These are phyloP conservation scores for Babyrousa celebensis DNA, from an alignment of 2,797 vertebrate genomes.

Conservation along the genomic window DNA sequence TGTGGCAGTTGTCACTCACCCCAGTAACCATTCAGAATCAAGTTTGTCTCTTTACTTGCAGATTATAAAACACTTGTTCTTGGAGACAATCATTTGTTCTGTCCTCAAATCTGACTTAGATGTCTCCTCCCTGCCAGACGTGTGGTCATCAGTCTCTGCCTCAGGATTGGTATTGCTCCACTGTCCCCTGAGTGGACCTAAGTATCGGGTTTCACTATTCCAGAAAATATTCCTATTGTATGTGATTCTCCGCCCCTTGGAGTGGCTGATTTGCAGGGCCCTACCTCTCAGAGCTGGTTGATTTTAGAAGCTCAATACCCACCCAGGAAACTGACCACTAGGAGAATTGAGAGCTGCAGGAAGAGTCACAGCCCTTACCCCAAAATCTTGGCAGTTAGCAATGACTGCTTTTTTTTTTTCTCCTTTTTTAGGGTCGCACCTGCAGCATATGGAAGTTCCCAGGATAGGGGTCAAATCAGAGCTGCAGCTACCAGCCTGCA, in stretches of 20 bases:
- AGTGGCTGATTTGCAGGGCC: not conserved
- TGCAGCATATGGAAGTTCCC: too few species aligned
- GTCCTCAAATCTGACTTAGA: rapidly evolving
- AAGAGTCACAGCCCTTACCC: not conserved
- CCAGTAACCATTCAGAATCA: not conserved
- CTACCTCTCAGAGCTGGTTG: not conserved
- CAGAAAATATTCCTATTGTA: not conserved
- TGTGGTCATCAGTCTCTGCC: not conserved
- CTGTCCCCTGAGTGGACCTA: not conserved
- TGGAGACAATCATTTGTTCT: not conserved
- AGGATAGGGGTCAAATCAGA: too few species aligned
- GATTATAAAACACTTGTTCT: not conserved
- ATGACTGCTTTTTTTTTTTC: not conserved
- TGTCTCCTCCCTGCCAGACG: not conserved
- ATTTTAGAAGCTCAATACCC: not conserved
- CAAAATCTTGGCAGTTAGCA: not conserved
- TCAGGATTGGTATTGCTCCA: too few species aligned
- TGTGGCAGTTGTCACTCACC: too few species aligned
- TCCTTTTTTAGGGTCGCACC: too few species aligned
- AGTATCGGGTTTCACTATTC: not conserved
- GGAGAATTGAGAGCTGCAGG: not conserved
- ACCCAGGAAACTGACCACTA: not conserved
- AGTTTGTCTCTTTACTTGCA: not conserved
- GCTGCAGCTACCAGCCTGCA: too few species aligned
- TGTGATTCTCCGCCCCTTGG: not conserved